Evolutionary conservation across 2,797 vertebrate species (phyloP), one percentile per base, ranked within the genome.

Genomic region (Phrynocephalus guinanensis): DNA sequence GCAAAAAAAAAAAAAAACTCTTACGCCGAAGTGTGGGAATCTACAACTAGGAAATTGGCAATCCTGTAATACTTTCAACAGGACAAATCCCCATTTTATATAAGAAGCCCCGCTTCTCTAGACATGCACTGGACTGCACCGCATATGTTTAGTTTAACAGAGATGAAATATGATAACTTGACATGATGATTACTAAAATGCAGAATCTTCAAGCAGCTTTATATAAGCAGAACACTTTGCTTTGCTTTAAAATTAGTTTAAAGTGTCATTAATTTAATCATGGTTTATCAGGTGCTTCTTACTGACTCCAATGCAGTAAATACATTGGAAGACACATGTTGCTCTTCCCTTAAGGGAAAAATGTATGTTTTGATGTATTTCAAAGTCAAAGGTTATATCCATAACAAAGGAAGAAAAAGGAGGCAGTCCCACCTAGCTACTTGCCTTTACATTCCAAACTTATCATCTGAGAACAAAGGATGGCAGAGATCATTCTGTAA

Each of bases 251-350:
- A 70, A 56, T 56, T 68, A 13, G 68, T 63, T 81, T 77, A 56
- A 80, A 70, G 68, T 56, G 2, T 52, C 28, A 63, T 70, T 77
- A 68, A 79, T 83, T 78, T 79, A 87, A 87, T 78, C 7, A 60
- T 18, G 15, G 33, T 81, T 81, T 66, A n/a, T 30, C 44, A 33
- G 22, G 9, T 70, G 66, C 20, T 79, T 70, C 20, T 56, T 71
- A 71, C 30, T 56, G 44, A 79, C 24, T 63, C 18, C 50, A 48
- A 9, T 30, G 75, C 28, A 71, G 52, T 56, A 56, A 56, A 56
- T 56, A 56, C 52, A 56, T 56, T 56, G 52, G 13, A 56, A 56
- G 11, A 56, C 8, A 56, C 52, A 56, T 56, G 9, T 56, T 13
- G 9, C 52, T 56, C 52, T 56, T 56, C 52, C 9, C 52, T 6